Percentiles rank a stretch among this genome's conserved stretches.
phyloP scores from a whole-genome alignment of 2,888 invertebrate genomes.

The Hydraecia micacea region DNA sequence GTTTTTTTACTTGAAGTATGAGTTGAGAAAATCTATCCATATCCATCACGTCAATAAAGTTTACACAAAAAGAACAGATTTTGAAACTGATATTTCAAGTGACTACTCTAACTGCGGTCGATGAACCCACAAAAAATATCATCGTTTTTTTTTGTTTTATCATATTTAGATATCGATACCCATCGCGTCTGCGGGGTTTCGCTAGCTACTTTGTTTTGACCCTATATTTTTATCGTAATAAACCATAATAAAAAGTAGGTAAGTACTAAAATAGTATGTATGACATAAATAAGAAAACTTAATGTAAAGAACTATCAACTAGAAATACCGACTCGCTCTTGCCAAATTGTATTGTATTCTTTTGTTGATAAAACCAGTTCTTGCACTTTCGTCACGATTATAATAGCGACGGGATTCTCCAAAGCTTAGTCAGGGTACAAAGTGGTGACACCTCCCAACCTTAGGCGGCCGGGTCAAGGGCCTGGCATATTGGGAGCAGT shows the following conservation, averaged over 20 bases:
- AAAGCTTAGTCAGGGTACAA: slow-evolving; percentile 32
- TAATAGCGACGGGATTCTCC: slow-evolving; percentile 22
- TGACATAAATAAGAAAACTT: no score
- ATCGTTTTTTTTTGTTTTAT: background rate
- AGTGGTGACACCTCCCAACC: slow-evolving; percentile 26
- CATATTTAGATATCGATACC: background rate
- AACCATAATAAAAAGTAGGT: background rate
- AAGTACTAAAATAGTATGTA: background rate
- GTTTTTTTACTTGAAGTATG: background rate
- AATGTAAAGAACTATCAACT: background rate
- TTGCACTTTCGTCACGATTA: slow-evolving; percentile 23
- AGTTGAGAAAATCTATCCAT: no score
- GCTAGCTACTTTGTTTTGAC: background rate
- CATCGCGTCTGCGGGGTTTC: background rate
- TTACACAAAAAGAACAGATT: no score
- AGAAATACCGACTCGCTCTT: background rate
- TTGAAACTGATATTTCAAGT: background rate
- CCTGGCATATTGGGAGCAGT: slow-evolving; percentile 44
- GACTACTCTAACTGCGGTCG: background rate
- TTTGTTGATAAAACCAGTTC: slow-evolving; percentile 45
- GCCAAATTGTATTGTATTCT: background rate
- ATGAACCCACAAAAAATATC: background rate
- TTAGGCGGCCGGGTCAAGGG: slow-evolving; percentile 50
- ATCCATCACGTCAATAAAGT: no score
- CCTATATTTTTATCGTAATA: background rate